A percentile compares a stretch with the other conserved stretches of the same genome.
Conservation (phyloP, 2,113 vertebrate genomes). For the Tupaia tana region DNA sequence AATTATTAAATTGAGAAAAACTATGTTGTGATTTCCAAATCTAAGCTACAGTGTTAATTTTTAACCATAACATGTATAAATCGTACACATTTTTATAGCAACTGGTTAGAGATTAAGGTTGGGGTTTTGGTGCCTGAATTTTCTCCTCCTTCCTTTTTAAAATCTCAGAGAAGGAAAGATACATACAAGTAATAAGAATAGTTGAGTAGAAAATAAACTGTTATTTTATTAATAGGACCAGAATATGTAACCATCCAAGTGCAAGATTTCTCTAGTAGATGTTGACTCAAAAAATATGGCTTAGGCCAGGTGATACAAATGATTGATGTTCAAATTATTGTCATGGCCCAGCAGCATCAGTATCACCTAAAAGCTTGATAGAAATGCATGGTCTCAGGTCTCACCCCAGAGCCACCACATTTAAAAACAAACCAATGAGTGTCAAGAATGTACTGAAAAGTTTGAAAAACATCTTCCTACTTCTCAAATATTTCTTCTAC, state of each 20-base stretch:
- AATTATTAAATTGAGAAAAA: not conserved
- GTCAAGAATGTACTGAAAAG: not conserved
- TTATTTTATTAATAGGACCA: not conserved
- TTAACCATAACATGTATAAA: not conserved
- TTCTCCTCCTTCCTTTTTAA: not conserved
- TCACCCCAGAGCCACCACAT: no score
- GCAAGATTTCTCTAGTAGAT: not conserved
- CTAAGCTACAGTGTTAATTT: not conserved
- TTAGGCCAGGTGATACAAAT: not conserved
- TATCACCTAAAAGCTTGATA: not conserved
- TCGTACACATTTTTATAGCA: not conserved
- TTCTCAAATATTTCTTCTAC: not conserved
- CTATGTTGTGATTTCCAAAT: not conserved
- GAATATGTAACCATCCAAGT: not conserved
- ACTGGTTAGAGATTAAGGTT: no score
- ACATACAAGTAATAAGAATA: not conserved
- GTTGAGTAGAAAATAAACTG: not conserved
- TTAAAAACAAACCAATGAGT: not conserved
- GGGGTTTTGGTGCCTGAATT: not conserved
- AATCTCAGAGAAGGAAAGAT: not conserved
- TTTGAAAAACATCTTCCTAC: not conserved
- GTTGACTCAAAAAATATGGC: no score
- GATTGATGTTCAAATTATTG: not conserved
- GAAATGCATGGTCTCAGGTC: not conserved
- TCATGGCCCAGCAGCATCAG: not conserved